phyloP scores from a whole-genome alignment of 2,113 vertebrate genomes.

The Erinaceus europaeus region DNA sequence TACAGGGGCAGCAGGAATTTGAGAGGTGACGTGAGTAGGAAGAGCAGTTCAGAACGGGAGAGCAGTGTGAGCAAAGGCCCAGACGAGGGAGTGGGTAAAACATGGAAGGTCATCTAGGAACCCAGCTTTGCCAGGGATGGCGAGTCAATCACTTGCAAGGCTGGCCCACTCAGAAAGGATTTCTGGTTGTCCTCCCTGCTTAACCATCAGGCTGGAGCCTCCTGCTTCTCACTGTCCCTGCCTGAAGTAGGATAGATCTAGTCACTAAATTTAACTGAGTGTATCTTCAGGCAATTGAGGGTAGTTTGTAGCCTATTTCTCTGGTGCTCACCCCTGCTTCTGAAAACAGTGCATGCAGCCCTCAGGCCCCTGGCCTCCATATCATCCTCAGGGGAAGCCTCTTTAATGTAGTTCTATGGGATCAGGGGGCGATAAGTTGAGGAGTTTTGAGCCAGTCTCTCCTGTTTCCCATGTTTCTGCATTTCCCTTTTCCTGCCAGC shows the following conservation, averaged over 20 bases:
- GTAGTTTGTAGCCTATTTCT: background rate
- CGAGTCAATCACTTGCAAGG: background rate
- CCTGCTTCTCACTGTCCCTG: background rate
- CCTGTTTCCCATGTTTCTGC: background rate
- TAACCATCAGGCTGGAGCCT: background rate
- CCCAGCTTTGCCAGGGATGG: background rate
- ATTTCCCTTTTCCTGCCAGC: slow-evolving; percentile 76
- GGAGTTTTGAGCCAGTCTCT: background rate
- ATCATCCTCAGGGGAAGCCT: background rate
- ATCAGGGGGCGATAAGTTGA: background rate
- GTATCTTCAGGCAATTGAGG: background rate
- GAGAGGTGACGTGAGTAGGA: background rate
- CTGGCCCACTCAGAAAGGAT: background rate
- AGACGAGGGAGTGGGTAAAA: background rate
- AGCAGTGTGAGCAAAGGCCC: background rate
- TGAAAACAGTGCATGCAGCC: slow-evolving; percentile 46
- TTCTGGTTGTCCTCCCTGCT: background rate
- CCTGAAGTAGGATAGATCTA: background rate
- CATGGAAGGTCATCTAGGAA: background rate
- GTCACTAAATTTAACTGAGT: background rate
- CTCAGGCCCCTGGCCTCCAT: background rate
- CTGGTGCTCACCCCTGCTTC: background rate
- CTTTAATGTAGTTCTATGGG: background rate
- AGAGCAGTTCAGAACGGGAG: background rate
- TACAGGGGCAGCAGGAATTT: background rate